Evolutionary conservation across 2,888 invertebrate species (phyloP), one percentile per base, ranked within the genome.

Genomic region (Acleris holmiana): DNA sequence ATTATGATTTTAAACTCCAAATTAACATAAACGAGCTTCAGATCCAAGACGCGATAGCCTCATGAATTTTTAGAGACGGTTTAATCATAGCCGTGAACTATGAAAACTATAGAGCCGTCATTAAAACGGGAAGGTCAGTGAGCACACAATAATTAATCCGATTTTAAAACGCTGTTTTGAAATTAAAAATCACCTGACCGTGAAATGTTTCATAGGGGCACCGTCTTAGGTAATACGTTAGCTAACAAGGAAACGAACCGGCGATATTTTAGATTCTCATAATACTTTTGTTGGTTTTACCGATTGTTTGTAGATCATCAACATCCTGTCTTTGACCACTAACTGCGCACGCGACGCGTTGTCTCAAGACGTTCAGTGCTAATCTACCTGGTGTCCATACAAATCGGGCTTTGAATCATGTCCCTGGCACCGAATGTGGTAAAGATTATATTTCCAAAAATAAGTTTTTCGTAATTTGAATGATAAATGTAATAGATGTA

Each of bases 51-150:
- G 70, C 77, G 88, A 89, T 89, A 88, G 78, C 71, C 71, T 74
- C 82, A 85, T 85, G 86, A 86, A 82, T 84, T 85, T 86, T 84
- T 87, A 77, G 77, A 88, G 87, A 88, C 86, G 83, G 84, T 89
- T 87, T 89, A 90, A 89, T 88, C 86, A 88, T 82, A 88, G 84
- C 89, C 89, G 91, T 92, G 91, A 92, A 92, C 91, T 92, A 91
- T 91, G 91, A 86, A 85, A 84, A 84, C 73, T 77, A 81, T 77
- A 79, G 73, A 77, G 80, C 79, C 76, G 79, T 85, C 88, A 91
- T 91, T 91, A 91, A 85, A 88, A 80, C 84, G 80, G 87, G 88
- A 89, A 91, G 91, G 91, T 92, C 91, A 92, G 85, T 90, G 88
- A 86, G 89, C 88, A 90, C 85, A 78, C 76, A 44, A 83, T 89